phyloP scores from a whole-genome alignment of 23 tunicate species.

The Botrylloides violaceus region DNA sequence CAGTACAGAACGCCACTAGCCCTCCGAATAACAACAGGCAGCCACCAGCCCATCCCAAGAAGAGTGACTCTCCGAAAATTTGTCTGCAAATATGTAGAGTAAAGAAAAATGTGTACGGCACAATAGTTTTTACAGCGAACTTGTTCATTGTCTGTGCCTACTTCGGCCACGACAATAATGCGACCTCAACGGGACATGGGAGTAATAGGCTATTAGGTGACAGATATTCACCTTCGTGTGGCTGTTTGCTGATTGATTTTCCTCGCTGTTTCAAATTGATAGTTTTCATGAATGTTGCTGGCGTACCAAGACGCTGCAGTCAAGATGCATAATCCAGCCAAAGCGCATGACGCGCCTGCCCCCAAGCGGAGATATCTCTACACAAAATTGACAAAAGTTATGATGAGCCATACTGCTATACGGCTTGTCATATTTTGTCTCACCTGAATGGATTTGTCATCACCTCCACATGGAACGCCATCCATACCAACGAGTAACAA shows the following conservation, averaged over 20 bases:
- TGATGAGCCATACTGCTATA: too few relatives aligned
- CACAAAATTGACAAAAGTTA: too few relatives aligned
- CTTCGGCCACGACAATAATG: too few relatives aligned
- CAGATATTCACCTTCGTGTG: constrained; percentile 38
- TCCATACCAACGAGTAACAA: constrained; percentile 62
- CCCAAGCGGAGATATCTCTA: constrained; percentile 67
- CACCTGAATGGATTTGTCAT: constrained; percentile 46
- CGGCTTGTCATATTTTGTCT: not conserved
- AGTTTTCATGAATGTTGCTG: constrained; percentile 44
- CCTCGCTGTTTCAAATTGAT: constrained; percentile 52
- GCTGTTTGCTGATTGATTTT: not conserved
- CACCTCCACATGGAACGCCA: constrained; percentile 61
- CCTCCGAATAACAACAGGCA: constrained; percentile 43
- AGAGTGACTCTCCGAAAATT: constrained; percentile 71
- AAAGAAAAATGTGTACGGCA: too few relatives aligned
- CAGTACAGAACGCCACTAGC: constrained; percentile 50
- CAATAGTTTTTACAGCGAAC: too few relatives aligned
- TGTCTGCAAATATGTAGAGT: too few relatives aligned
- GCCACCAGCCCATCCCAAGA: constrained; percentile 83
- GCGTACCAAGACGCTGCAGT: constrained; percentile 88
- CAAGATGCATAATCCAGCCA: constrained; percentile 43
- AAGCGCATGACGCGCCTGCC: constrained; percentile 28
- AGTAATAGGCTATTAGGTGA: too few relatives aligned
- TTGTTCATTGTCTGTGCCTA: too few relatives aligned
- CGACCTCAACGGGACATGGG: too few relatives aligned